A percentile compares a stretch with the other conserved stretches of the same genome.
These are phyloP conservation scores for Spheniscus humboldti DNA, from an alignment of 2,797 vertebrate genomes.

Conservation along the genomic window DNA sequence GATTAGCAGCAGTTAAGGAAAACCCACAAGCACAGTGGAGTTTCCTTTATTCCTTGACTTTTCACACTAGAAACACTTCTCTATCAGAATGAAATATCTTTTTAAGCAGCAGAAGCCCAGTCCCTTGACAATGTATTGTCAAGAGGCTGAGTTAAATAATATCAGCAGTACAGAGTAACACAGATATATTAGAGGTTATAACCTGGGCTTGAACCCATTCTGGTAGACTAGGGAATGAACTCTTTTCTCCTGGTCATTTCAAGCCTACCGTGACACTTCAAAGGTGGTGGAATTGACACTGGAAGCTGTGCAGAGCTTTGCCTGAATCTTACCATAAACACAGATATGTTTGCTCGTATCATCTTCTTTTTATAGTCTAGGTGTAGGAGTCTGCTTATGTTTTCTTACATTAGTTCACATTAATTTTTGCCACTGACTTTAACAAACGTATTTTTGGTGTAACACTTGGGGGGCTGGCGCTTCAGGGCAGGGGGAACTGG, in stretches of 20 bases:
- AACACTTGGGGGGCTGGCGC: fast-evolving
- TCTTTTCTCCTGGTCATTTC: not conserved
- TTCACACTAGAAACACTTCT: not conserved
- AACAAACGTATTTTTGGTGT: not conserved
- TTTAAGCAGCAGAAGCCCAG: not conserved
- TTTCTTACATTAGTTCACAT: not conserved
- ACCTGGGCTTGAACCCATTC: not conserved
- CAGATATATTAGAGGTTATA: not conserved
- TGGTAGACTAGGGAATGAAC: not conserved
- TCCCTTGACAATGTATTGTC: not conserved
- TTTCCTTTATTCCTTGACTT: not conserved
- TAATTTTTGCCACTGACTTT: not conserved
- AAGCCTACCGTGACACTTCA: not conserved
- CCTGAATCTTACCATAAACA: not conserved
- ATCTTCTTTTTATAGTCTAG: not conserved
- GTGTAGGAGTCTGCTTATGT: not conserved
- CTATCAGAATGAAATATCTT: not conserved
- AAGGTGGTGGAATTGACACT: not conserved
- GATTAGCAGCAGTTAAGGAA: not conserved
- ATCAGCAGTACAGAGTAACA: not conserved
- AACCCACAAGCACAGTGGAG: not conserved
- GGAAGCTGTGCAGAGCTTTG: not conserved
- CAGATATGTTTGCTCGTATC: not conserved
- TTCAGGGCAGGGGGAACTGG: not conserved
- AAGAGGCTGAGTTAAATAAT: not conserved